Percentiles rank a stretch among this genome's conserved stretches.
phyloP scores from a whole-genome alignment of 2,797 vertebrate species.

The Melanotaenia parkinsoni region DNA sequence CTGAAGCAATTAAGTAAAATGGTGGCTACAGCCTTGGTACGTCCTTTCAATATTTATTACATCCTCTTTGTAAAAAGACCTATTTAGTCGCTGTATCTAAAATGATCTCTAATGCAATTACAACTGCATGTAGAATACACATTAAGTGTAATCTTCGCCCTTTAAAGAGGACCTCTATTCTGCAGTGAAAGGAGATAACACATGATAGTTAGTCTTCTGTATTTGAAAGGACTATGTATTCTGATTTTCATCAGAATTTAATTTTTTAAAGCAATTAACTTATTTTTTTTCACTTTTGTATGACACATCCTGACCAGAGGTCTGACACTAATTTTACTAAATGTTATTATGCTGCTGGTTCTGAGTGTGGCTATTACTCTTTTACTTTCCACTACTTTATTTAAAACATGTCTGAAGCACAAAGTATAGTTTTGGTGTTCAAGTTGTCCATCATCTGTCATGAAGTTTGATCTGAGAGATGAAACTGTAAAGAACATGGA shows the following conservation, averaged over 20 bases:
- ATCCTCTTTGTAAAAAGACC: slow-evolving; percentile 78
- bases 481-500: slow-evolving; percentile 59
- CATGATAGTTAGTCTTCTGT: slow-evolving; percentile 52
- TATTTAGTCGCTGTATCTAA: slow-evolving; percentile 82
- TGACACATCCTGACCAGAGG: neutral
- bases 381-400: neutral
- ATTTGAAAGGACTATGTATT: slow-evolving; percentile 25
- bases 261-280: neutral
- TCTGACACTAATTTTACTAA: neutral
- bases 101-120: slow-evolving; percentile 84
- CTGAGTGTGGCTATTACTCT: slow-evolving; percentile 17
- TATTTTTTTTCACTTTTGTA: neutral
- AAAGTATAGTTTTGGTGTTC: slow-evolving; percentile 45
- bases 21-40: slow-evolving; percentile 82
- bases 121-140: slow-evolving; percentile 81
- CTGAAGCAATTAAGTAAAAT: slow-evolving; percentile 98
- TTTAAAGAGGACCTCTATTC: slow-evolving; percentile 58
- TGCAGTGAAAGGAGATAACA: slow-evolving; percentile 63
- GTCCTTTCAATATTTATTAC: slow-evolving; percentile 89
- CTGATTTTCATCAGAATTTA: neutral
- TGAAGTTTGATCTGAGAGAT: slow-evolving; percentile 51
- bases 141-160: slow-evolving; percentile 75
- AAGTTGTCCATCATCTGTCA: slow-evolving; percentile 36
- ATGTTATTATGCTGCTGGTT: neutral
- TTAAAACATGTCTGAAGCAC: slow-evolving; percentile 33